A percentile compares a stretch with the other conserved stretches of the same genome.
Conservation (phyloP, 2,113 vertebrate genomes). For the Phoenicopterus ruber region DNA sequence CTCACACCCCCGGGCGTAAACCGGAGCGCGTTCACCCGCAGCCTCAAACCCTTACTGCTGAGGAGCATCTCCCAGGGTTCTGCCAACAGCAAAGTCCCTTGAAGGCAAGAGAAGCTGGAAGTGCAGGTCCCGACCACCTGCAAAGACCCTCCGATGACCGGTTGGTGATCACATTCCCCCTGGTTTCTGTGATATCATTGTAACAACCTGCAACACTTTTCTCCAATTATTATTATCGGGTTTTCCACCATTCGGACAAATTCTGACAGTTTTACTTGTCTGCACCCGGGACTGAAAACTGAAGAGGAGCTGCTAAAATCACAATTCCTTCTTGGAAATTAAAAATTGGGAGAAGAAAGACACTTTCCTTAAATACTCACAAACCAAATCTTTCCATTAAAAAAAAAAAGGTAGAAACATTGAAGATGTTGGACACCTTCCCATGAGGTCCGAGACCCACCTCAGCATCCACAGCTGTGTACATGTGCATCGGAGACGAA, state of each 20-base stretch:
- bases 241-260: neutral
- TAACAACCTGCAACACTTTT: neutral
- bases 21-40: neutral
- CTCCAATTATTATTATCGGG: accelerated
- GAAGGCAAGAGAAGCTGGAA: neutral
- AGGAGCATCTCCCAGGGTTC: neutral
- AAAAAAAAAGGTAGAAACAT: too few relatives aligned
- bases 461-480: neutral
- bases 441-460: neutral
- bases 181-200: neutral
- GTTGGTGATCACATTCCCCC: neutral
- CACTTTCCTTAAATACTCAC: neutral
- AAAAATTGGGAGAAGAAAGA: neutral
- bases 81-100: neutral
- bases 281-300: neutral
- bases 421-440: neutral
- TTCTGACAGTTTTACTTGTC: neutral
- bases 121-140: neutral
- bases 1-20: neutral
- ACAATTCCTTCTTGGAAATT: neutral
- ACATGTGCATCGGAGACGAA: accelerated
- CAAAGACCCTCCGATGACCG: neutral
- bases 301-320: neutral
- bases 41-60: neutral
- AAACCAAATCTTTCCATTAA: neutral